phyloP scores from a whole-genome alignment of 2,888 invertebrate genomes.

The Pristionchus fissidentatus region DNA sequence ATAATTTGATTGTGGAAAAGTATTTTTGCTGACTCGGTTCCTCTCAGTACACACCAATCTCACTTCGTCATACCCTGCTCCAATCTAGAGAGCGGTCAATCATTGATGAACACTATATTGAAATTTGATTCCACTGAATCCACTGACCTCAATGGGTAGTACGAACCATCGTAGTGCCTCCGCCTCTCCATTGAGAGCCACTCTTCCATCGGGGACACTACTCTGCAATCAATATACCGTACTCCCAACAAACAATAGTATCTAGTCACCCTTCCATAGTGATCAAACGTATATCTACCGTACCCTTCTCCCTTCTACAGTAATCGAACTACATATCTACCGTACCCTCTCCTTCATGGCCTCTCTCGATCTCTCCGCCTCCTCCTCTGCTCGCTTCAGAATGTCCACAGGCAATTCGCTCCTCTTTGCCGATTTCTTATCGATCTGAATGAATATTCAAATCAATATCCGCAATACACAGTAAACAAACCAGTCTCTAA shows the following conservation, averaged over 20 bases:
- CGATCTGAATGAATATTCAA: conserved; percentile 1
- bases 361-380: conserved; percentile 7
- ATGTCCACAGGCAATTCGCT: conserved; percentile 16
- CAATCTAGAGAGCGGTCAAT: too few species aligned
- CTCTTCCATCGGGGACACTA: conserved; percentile 84
- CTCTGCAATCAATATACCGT: conserved; percentile 77
- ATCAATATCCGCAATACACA: background rate
- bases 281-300: too few species aligned
- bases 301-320: background rate
- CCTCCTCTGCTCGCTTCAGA: conserved; percentile 29
- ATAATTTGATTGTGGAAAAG: too few species aligned
- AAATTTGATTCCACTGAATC: too few species aligned
- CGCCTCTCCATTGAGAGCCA: conserved; percentile 83
- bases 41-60: background rate
- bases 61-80: too few species aligned
- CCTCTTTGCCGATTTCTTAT: conserved; percentile 39
- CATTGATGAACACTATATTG: background rate
- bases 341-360: conserved; percentile 23
- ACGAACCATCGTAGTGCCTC: conserved; percentile 89
- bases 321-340: background rate
- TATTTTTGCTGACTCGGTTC: background rate
- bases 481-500: background rate
- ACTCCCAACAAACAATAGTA: background rate
- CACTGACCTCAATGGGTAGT: conserved; percentile 85
- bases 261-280: too few species aligned